These are phyloP conservation scores for Lethocerus indicus DNA, from an alignment of 1,140 invertebrate species.

Conservation along the genomic window DNA sequence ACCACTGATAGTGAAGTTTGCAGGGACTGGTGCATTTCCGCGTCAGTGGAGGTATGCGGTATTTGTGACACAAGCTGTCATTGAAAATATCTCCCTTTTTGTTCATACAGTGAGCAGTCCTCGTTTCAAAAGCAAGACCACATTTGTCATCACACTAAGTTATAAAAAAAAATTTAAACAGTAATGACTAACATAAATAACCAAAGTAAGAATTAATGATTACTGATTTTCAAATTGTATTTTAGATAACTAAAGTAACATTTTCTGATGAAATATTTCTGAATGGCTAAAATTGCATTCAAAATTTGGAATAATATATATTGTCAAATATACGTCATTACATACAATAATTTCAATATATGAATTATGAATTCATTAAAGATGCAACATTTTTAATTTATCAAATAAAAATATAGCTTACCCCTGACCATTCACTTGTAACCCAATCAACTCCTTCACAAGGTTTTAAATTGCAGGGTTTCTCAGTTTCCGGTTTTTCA, in stretches of 20 bases:
- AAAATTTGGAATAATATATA: neutral
- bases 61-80: conserved; percentile 41
- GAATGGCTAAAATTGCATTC: neutral
- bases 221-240: too few relatives aligned
- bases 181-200: too few relatives aligned
- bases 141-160: conserved; percentile 58
- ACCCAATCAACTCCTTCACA: conserved; percentile 90
- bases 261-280: neutral
- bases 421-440: conserved; percentile 70
- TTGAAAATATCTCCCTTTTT: conserved; percentile 50
- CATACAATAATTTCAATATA: too few relatives aligned
- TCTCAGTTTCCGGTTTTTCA: conserved; percentile 48
- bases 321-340: neutral
- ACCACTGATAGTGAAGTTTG: conserved; percentile 70
- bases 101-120: conserved; percentile 54
- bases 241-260: neutral
- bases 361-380: too few relatives aligned
- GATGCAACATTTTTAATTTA: too few relatives aligned
- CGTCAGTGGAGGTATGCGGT: conserved; percentile 36
- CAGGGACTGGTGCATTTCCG: conserved; percentile 45
- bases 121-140: conserved; percentile 51
- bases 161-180: too few relatives aligned
- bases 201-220: too few relatives aligned
- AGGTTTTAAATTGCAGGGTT: conserved; percentile 55
- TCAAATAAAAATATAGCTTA: too few relatives aligned